Evolutionary conservation across 92 coral and sea anemone genomes (phyloP), one percentile per base, ranked within the genome.

Genomic region (Porites evermanni): DNA sequence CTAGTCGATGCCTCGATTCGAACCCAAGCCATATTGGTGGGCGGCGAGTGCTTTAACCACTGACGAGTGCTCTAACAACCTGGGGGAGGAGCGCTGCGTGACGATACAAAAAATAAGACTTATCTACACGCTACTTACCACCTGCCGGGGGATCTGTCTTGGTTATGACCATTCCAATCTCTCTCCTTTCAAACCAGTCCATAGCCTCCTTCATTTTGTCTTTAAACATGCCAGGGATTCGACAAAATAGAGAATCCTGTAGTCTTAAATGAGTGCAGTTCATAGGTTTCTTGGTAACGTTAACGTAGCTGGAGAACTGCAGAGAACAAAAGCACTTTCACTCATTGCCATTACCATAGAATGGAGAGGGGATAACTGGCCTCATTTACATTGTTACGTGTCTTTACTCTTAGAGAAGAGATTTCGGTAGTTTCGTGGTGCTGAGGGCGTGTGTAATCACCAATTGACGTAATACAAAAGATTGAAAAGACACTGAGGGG

Each of bases 221-320:
- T 20, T 38, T 29, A 67, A 80, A 80, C 8, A 6, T 47, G 16
- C 17, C 13, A 52, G 84, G 58, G 9, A 80, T 53, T 53, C 84
- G 84, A 53, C 84, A 80, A 66, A 75, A 12, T 51, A 80, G 67
- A 21, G 84, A 53, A 53, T 67, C 66, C 12, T 68, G 14, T 1
- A 68, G 20, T 67, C 67, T 53, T 6, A 80, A 67, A 11, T 47
- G 66, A 52, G 52, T 80, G 56, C 84, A 80, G 64, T 68, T 67
- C 65, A 19, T 23, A 20, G 84, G 65, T 1, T 6, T 59, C 5
- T 23, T 67, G 23, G 61, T 26, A 7, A 80, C 84, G 19, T 53
- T 80, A 1, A 80, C 75, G 20, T 67, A 68, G 12, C 44, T 67
- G 26, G 84, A 80, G 21, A 80, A 67, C 84, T 80, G 72, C 61